Evolutionary conservation across 1,140 invertebrate genomes (phyloP).

Genomic region (Penaeus vannamei): DNA sequence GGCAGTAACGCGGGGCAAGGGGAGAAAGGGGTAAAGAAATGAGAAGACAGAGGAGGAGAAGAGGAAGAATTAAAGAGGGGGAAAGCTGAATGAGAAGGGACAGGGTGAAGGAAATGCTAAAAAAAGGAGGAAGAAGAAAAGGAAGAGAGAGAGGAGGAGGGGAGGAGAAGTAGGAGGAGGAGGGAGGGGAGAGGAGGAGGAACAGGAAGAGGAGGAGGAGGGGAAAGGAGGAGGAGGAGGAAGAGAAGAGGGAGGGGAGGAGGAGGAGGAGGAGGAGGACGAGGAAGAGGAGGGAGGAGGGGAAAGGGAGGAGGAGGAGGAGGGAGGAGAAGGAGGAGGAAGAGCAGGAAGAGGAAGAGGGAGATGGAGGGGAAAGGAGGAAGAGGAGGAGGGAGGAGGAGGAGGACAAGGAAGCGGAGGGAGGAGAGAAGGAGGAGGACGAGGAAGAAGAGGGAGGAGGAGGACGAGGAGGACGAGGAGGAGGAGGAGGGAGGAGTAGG

Average conservation of each 20-base stretch:
- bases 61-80: too few species aligned
- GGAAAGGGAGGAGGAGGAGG: not conserved
- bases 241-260: not conserved
- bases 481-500: constrained; percentile 10
- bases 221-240: too few species aligned
- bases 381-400: not conserved
- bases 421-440: not conserved
- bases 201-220: not conserved
- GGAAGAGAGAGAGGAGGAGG: not conserved
- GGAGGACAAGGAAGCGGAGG: not conserved
- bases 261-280: not conserved
- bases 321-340: not conserved
- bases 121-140: not conserved
- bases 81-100: not conserved
- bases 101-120: not conserved
- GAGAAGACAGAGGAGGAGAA: too few species aligned
- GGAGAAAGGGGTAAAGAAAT: too few species aligned
- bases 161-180: not conserved
- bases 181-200: not conserved
- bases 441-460: not conserved
- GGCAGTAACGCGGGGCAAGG: too few species aligned
- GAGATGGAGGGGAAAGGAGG: not conserved
- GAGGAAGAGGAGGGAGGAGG: not conserved
- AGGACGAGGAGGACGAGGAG: not conserved
- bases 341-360: not conserved